Conservation (phyloP, 2,113 vertebrate genomes). For the Chloroceryle aenea region DNA sequence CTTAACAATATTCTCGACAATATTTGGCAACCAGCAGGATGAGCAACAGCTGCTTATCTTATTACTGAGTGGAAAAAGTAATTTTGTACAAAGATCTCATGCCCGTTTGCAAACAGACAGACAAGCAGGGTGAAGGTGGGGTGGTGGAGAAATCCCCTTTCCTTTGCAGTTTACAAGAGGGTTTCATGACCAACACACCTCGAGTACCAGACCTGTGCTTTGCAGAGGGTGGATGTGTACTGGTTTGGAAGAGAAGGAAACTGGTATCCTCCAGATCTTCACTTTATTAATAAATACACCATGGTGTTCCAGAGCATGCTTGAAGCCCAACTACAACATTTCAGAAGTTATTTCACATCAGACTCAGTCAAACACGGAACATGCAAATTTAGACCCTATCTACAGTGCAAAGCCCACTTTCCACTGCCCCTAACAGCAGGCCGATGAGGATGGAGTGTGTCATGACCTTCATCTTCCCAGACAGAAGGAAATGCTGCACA, state of each 20-base stretch:
- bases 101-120: not conserved
- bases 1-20: too few relatives aligned
- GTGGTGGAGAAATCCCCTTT: too few relatives aligned
- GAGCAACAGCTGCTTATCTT: rapidly evolving
- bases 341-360: not conserved
- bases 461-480: not conserved
- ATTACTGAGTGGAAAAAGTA: not conserved
- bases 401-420: not conserved
- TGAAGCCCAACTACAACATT: not conserved
- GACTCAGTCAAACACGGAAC: not conserved
- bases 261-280: not conserved
- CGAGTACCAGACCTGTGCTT: not conserved
- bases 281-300: not conserved
- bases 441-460: not conserved
- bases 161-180: not conserved
- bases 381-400: not conserved
- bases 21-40: not conserved
- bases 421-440: not conserved
- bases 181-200: not conserved
- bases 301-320: not conserved
- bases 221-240: rapidly evolving
- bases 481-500: not conserved
- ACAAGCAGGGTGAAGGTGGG: not conserved
- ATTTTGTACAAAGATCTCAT: not conserved
- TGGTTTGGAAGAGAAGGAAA: not conserved